These are phyloP conservation scores for Ianthella basta DNA, from an alignment of 37 sponge, comb jelly and placozoan species.

Conservation along the genomic window DNA sequence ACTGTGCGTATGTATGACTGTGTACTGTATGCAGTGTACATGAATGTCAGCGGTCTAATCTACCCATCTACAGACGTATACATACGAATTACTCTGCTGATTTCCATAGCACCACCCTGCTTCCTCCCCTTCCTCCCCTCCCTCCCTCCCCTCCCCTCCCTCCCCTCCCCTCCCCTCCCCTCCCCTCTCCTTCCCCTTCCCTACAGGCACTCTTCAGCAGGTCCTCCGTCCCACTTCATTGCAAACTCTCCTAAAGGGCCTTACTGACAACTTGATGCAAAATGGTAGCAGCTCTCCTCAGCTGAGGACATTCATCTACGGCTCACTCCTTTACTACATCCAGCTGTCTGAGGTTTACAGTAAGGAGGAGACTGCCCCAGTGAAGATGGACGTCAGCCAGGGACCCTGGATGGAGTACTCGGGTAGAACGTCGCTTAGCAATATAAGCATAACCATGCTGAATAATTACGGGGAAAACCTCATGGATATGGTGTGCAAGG, in stretches of 20 bases:
- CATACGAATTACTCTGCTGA: not conserved
- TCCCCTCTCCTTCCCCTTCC: no score
- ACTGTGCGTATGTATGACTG: slow-evolving; percentile 19
- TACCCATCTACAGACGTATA: not conserved
- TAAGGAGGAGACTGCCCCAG: not conserved
- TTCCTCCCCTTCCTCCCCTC: not conserved
- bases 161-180: no score
- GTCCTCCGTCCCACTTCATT: slow-evolving; percentile 53
- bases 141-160: no score
- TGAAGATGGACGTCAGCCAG: not conserved
- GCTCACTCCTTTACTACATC: slow-evolving; percentile 85
- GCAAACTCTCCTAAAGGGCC: slow-evolving; percentile 56
- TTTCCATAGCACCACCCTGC: not conserved
- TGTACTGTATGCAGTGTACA: not conserved
- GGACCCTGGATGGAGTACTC: slow-evolving; percentile 12
- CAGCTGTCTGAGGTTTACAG: slow-evolving; percentile 50
- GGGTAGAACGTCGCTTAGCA: slow-evolving; percentile 21
- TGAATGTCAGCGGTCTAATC: not conserved
- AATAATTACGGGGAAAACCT: slow-evolving; percentile 81
- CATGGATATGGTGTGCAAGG: slow-evolving; percentile 87
- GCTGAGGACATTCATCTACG: slow-evolving; percentile 65
- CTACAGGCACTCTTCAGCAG: slow-evolving; percentile 7
- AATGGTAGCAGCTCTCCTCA: not conserved
- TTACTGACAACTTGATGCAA: slow-evolving; percentile 50
- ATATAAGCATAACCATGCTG: slow-evolving; percentile 62